A percentile compares a stretch with the other conserved stretches of the same genome.
Evolutionary conservation across 2,113 vertebrate genomes (phyloP).

Genomic region (Thunnus thynnus): DNA sequence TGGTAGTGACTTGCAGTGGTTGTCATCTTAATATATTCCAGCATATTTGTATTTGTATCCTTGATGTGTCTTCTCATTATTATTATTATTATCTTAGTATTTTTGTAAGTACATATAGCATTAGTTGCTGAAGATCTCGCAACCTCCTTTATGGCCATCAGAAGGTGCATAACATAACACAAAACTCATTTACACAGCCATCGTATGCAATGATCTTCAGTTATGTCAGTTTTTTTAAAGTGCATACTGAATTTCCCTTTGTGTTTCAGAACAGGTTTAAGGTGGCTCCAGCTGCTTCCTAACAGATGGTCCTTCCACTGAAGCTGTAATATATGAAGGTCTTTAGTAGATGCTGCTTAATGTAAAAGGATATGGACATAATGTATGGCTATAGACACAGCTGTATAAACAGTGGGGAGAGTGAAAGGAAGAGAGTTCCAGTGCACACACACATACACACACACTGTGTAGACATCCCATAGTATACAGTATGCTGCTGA

Average conservation of each 20-base stretch:
- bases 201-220: neutral
- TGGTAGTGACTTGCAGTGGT: no score
- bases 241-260: neutral
- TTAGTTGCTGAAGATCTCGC: neutral
- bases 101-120: neutral
- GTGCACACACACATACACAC: neutral
- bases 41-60: neutral
- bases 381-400: constrained; percentile 25
- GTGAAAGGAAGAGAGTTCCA: neutral
- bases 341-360: constrained; percentile 8
- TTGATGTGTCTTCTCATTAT: no score
- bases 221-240: neutral
- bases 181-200: neutral
- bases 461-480: constrained; percentile 14
- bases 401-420: constrained; percentile 15
- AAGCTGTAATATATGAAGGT: neutral
- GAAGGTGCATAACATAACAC: neutral
- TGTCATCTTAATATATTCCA: no score
- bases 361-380: constrained; percentile 10
- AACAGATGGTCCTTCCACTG: constrained; percentile 25
- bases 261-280: neutral
- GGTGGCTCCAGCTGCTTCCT: constrained; percentile 23
- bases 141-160: neutral
- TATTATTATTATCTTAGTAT: neutral
- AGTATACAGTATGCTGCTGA: neutral